Conservation (phyloP, 2,113 vertebrate species). For the Myocastor coypus region DNA sequence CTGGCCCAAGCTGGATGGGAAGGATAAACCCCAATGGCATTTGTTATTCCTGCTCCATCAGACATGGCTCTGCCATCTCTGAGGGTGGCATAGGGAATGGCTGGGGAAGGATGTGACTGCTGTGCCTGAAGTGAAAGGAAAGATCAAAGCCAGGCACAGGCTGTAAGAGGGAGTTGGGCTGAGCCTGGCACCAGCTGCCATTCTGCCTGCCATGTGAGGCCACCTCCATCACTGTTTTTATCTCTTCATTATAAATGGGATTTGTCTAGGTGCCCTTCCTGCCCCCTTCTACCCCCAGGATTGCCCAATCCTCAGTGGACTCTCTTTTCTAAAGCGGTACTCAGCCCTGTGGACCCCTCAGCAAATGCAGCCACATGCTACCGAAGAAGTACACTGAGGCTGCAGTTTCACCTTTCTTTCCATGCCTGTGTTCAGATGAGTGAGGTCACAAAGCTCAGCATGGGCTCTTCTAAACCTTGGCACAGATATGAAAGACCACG, state of each 20-base stretch:
- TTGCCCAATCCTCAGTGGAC: neutral
- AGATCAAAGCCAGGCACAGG: accelerated
- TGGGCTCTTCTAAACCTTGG: neutral
- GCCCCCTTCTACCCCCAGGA: neutral
- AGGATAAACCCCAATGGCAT: neutral
- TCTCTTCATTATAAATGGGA: neutral
- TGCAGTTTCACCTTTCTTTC: neutral
- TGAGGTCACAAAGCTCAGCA: neutral
- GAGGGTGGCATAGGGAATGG: neutral
- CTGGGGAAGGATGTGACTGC: too few species aligned
- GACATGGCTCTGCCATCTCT: neutral
- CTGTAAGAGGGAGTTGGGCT: neutral
- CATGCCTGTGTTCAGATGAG: neutral
- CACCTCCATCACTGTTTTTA: too few species aligned
- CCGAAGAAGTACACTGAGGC: accelerated
- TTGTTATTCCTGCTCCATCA: neutral
- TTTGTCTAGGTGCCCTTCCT: neutral
- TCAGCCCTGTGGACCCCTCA: neutral
- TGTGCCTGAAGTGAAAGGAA: neutral
- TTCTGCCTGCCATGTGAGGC: neutral
- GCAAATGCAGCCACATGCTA: neutral
- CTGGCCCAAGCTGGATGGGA: neutral
- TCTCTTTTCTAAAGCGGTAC: neutral
- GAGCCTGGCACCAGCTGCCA: neutral
- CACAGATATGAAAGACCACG: neutral